Evolutionary conservation across 2,113 vertebrate genomes (phyloP), one percentile per base, ranked within the genome.

Genomic region (Sinocyclocheilus grahami): DNA sequence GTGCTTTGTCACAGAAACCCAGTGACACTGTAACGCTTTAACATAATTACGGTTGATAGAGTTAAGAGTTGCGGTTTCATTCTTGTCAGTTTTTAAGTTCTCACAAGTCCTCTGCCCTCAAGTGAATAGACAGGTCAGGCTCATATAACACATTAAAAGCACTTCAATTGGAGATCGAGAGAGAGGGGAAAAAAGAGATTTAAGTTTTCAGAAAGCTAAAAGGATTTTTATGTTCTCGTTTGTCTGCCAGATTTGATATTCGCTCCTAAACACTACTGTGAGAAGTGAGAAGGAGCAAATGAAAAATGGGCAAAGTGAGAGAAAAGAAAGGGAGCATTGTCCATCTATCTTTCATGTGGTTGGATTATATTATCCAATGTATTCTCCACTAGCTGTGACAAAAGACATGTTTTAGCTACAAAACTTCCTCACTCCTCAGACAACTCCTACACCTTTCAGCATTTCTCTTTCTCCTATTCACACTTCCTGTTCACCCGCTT

Each of bases 201-300:
- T 82, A 11, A 3, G 37, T 88, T 58, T 58, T 42, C 75, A 89
- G 90, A 86, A 86, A 89, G 90, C 89, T 95, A 94, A 95, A 94
- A 95, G 94, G 91, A 65, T 95, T 95, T 92, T 89, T 86, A 86
- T 95, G 95, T 95, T 95, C 93, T 90, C 93, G 90, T 94, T 91
- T 85, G 87, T 91, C 88, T 88, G 72, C 63, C 86, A 85, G 79
- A 90, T 90, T 81, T 67, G 86, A 63, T 65, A 89, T 90, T 87
- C 75, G 53, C 91, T 93, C 48, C 42, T 86, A 89, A 78, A 93
- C 90, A 93, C 90, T 90, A 89, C 86, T 88, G 89, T 86, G 87
- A 92, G 89, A 89, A 89, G 83, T 82, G 62, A 72, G 55, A 81
- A 83, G 58, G 62, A 30, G 11, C 27, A 42, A 42, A 74, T 55